Base-by-base conservation (phyloP, 2,797 vertebrate genomes). In the Etheostoma nigrum region DNA sequence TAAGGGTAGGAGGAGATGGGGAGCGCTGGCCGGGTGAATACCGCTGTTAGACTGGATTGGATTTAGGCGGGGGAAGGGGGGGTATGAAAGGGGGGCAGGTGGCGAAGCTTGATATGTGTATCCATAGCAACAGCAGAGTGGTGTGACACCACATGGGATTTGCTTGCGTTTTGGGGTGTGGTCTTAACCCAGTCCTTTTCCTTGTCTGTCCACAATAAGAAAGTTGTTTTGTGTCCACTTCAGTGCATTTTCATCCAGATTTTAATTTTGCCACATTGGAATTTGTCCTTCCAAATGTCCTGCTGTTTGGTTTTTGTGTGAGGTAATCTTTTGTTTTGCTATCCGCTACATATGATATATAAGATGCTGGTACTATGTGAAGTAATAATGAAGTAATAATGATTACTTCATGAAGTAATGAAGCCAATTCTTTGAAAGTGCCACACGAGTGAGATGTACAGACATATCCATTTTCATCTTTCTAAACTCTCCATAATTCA, bases 31-130 rank as follows among this genome's bases (percentile, higher is more conserved):
- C 74, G 83, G 69, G 48, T 72, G 83, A 87, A 80, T 76, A 72
- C 85, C 63, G 25, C 84, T 76, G 79, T 87, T 84, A 77, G 81
- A 66, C 78, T 75, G 84, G 86, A 88, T 89, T 87, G 88, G 85
- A 88, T 81, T 78, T 87, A 80, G 64, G 78, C 36, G 73, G 76
- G 49, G 69, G 63, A 67, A 4, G 58, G 52, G 14, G 33, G 49
- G 58, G 78, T 74, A 42, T 72, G 69, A 84, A 79, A 69, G 76
- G 73, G 79, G 79, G 84, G 85, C 92, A 93, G 93, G 93, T 95
- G 93, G 90, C 88, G 90, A 90, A 91, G 91, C 91, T 94, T 92
- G 90, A 92, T 93, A 90, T 85, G 88, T 86, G 93, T 94, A 87
- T 88, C 93, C 91, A 93, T 93, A 74, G 90, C 78, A 89, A 94